Evolutionary conservation across 1,140 invertebrate species (phyloP), one percentile per base, ranked within the genome.

Genomic region (Drosophila grimshawi): DNA sequence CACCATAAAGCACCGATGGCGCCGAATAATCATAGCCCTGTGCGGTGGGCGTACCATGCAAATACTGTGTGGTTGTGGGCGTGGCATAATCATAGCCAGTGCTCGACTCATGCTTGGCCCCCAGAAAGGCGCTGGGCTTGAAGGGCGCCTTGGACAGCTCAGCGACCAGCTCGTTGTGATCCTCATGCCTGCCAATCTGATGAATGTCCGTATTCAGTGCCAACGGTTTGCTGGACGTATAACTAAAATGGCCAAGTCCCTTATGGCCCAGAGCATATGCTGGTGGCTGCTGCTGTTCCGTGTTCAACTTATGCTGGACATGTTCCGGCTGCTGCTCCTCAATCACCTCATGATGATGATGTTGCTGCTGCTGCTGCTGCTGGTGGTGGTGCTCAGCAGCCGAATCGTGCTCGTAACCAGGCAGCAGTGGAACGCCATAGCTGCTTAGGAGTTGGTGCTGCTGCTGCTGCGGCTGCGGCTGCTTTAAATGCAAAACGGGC

Each of bases 101-200:
- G 27, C 62, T 61, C 6, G 64, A 5, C 37, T 89, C 85, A 6
- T 89, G 85, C 48, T 83, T 90, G 76, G 83, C 76, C 1, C 90
- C 90, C 29, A 92, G 55, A 8, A 91, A 91, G n/a, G 83, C 80
- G 56, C 90, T 90, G 6, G 90, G 90, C 69, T 88, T 90, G 49
- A 92, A 92, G 0, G 90, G 90, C 1, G 81, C 73, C 68, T 89
- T 88, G 2, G 76, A 39, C 10, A 80, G 60, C 5, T 86, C 82
- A 3, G 52, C 72, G 10, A 61, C 10, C 11, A 62, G 65, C n/a
- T 76, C 56, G 7, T 72, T 61, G 19, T 72, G 69, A 35, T 77
- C 56, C 37, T 57, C 45, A 19, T 69, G 60, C 0, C 48, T 57
- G 35, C 43, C 56, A 52, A 5, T 10, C 5, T 65, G 69, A 55